Base-by-base conservation (phyloP, 1,140 invertebrate genomes). In the Ceratosolen solmsi region DNA sequence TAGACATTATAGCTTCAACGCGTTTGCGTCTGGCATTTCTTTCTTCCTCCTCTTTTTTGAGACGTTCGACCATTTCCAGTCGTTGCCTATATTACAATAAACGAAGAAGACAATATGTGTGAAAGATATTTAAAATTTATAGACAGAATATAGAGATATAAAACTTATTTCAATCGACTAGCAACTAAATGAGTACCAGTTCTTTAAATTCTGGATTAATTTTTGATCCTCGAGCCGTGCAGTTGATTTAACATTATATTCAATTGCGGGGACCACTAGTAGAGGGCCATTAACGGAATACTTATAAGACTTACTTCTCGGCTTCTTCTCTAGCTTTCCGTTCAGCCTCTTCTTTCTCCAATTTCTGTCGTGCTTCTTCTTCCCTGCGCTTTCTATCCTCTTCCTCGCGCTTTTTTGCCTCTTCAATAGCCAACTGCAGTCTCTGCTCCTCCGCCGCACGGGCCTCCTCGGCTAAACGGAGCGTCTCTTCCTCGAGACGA, bases 1-100 rank as follows among this genome's bases (percentile, higher is more conserved):
- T 92, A 54, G 94, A 92, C 96, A 97, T 97, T 84, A 97, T 97
- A 65, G 95, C 95, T 90, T 96, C 96, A 3, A 97, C 96, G 73
- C 96, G 92, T 88, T 95, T 96, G 70, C 95, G 93, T 85, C 96
- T 92, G 65, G 94, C 94, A 86, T 95, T 94, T 84, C 96, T 91
- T 86, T 96, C 96, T 88, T 95, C 95, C 86, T 96, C 96, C 89
- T 97, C 96, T 83, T 94, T 94, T 86, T 95, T 94, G 49, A 96
- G 90, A 82, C 94, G 93, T 86, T 96, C 94, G 83, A 95, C 95
- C 85, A 95, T 94, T 90, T 96, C 95, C 84, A 94, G 91, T 87
- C 95, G 93, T 88, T 94, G 93, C 86, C 94, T 95, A 86, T n/a
- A 38, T 20, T 8, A n/a, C n/a, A n/a, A n/a, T n/a, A n/a, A n/a